Evolutionary conservation across 2,797 vertebrate genomes (phyloP).

Genomic region (Brachyrhaphis roseni): DNA sequence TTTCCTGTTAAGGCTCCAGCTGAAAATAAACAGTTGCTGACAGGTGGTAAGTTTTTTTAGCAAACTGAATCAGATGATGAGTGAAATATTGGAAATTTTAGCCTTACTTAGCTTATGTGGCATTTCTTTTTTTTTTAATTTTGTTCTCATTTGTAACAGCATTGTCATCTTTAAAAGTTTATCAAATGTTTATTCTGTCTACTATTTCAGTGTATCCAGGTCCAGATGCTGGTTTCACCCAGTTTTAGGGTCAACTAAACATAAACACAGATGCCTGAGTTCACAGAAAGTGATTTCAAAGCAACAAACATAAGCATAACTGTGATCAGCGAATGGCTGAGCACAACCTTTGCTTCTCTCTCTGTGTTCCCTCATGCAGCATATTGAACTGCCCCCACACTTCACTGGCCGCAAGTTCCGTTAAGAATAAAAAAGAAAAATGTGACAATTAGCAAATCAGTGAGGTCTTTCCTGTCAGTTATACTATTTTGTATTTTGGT

Average conservation of each 20-base stretch:
- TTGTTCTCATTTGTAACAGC: neutral
- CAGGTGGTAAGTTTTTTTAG: conserved; percentile 8
- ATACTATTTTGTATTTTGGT: neutral
- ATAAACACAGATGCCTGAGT: neutral
- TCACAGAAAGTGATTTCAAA: conserved; percentile 5
- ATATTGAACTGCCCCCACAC: neutral
- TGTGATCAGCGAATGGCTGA: neutral
- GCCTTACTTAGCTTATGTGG: neutral
- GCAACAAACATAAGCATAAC: neutral
- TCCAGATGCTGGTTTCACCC: neutral
- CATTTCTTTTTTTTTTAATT: neutral
- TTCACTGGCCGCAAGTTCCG: neutral
- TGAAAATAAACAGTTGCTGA: conserved; percentile 47
- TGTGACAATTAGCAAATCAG: neutral
- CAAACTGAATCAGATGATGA: neutral
- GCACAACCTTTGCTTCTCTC: neutral
- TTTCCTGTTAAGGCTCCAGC: conserved; percentile 52
- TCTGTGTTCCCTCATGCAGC: neutral
- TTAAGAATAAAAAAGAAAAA: neutral
- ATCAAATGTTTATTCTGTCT: neutral
- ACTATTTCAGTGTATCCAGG: neutral
- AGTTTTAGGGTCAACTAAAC: neutral
- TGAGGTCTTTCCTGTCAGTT: neutral
- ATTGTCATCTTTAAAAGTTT: neutral
- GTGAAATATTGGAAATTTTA: neutral